Conservation (phyloP, 2,888 invertebrate species). For the Parascotia fuliginaria region DNA sequence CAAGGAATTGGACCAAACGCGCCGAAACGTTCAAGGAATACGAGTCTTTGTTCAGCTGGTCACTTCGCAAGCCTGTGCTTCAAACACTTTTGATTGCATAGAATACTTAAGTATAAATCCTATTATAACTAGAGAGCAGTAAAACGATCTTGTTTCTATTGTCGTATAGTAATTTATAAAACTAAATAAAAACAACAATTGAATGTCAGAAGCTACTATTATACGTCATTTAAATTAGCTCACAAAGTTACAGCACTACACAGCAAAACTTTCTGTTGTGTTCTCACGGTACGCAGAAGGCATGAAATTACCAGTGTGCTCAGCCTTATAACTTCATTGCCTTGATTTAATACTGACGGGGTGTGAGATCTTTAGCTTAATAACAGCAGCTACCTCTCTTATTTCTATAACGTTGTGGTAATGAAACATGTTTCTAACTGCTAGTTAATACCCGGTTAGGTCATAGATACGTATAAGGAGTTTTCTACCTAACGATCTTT, state of each 20-base stretch:
- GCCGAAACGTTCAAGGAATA: too few relatives aligned
- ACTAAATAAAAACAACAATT: too few relatives aligned
- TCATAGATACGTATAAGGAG: constrained; percentile 23
- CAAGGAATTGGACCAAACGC: too few relatives aligned
- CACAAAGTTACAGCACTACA: background rate
- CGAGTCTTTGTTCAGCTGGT: too few relatives aligned
- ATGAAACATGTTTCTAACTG: constrained; percentile 20
- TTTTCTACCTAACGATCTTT: constrained; percentile 16
- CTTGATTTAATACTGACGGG: constrained; percentile 1
- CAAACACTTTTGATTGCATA: too few relatives aligned
- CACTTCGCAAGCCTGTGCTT: too few relatives aligned
- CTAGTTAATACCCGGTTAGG: constrained; percentile 22
- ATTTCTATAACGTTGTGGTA: constrained; percentile 3
- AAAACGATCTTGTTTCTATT: too few relatives aligned
- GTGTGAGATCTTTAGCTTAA: background rate
- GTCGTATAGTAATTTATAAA: too few relatives aligned
- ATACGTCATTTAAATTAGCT: background rate
- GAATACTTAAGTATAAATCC: too few relatives aligned
- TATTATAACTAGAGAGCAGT: too few relatives aligned
- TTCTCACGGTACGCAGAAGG: background rate
- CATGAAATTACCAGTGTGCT: background rate
- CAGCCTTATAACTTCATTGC: background rate
- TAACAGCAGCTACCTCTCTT: background rate
- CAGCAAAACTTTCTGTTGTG: background rate
- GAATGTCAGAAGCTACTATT: too few relatives aligned